A percentile compares a stretch with the other conserved stretches of the same genome.
phyloP scores from a whole-genome alignment of 1,140 invertebrate genomes.

The Drosophila orosa region DNA sequence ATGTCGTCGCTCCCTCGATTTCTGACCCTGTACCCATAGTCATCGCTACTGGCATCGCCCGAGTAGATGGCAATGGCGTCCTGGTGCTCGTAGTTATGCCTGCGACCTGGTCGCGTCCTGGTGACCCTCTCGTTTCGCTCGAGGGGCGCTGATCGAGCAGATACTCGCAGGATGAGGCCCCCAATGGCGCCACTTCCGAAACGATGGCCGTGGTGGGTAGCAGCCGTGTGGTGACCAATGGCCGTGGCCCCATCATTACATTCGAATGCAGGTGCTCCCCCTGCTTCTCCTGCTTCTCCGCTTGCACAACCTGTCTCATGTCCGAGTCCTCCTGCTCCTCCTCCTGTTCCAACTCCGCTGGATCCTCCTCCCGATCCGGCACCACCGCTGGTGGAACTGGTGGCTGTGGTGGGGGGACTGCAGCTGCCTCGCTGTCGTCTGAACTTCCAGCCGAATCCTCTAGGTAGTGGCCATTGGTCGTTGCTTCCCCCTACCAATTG shows the following conservation, averaged over 20 bases:
- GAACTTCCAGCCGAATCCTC: constrained; percentile 84
- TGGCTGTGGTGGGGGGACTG: constrained; percentile 18
- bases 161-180: constrained; percentile 83
- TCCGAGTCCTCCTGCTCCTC: constrained; percentile 9
- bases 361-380: constrained; percentile 43
- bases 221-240: constrained; percentile 59
- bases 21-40: constrained; percentile 16
- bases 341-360: constrained; percentile 7
- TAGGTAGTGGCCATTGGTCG: constrained; percentile 85
- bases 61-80: constrained; percentile 25
- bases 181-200: constrained; percentile 44
- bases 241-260: constrained; percentile 59
- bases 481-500: constrained; percentile 84
- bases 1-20: constrained; percentile 2
- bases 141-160: constrained; percentile 78
- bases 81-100: constrained; percentile 9
- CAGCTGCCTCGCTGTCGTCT: constrained; percentile 75
- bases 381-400: constrained; percentile 31
- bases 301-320: constrained; percentile 4
- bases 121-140: constrained; percentile 23
- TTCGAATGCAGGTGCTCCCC: constrained; percentile 37
- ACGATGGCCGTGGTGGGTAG: constrained; percentile 70
- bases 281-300: constrained; percentile 17
- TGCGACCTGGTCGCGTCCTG: constrained; percentile 12
- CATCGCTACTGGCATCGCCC: constrained; percentile 39